Evolutionary conservation across 2,888 invertebrate species (phyloP).

Genomic region (Thelaira solivaga): DNA sequence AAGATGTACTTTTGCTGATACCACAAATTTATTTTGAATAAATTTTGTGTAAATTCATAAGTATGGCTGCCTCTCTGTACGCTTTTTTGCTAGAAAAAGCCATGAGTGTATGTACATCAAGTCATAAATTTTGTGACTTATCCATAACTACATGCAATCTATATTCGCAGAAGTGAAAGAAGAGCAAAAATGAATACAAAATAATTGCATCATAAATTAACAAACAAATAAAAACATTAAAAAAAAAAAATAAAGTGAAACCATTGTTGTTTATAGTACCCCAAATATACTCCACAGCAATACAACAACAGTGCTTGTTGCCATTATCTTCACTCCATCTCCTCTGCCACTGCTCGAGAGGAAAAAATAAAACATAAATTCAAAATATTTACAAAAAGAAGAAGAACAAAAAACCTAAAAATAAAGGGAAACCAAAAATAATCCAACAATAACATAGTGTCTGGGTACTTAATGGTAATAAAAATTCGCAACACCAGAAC

Average conservation of each 20-base stretch:
- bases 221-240: constrained; percentile 58
- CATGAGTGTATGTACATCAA: constrained; percentile 53
- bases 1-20: constrained; percentile 53
- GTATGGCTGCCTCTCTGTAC: not conserved
- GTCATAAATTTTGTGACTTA: constrained; percentile 62
- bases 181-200: constrained; percentile 31
- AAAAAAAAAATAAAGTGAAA: constrained; percentile 49
- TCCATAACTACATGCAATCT: constrained; percentile 58
- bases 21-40: constrained; percentile 23
- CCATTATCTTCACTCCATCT: constrained; percentile 25
- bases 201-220: constrained; percentile 62
- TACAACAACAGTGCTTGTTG: constrained; percentile 5
- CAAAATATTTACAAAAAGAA: constrained; percentile 2
- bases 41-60: not conserved
- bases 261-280: constrained; percentile 32
- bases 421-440: constrained; percentile 27
- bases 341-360: not conserved
- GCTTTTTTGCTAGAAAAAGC: constrained; percentile 17
- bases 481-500: constrained; percentile 66
- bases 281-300: not conserved
- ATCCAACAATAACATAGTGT: constrained; percentile 53
- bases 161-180: constrained; percentile 28
- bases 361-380: constrained; percentile 12
- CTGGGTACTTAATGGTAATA: constrained; percentile 63
- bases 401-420: not conserved